Conservation (phyloP, 2,888 invertebrate genomes). For the Dasysyrphus tricinctus region DNA sequence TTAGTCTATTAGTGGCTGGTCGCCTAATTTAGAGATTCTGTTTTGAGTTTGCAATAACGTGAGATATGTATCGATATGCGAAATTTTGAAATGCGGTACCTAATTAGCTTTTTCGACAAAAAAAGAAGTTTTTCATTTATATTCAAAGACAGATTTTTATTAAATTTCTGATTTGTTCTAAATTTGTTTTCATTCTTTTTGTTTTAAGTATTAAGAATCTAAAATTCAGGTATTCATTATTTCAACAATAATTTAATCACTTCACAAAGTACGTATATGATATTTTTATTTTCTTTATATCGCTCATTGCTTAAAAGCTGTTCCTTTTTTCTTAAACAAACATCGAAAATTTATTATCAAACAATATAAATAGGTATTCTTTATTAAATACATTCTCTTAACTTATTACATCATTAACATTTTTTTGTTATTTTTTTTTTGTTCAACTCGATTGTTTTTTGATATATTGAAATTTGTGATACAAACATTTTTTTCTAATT, state of each 20-base stretch:
- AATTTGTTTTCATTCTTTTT: not conserved
- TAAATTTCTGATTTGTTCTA: conserved; percentile 6
- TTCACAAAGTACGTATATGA: conserved; percentile 40
- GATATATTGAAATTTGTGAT: conserved; percentile 44
- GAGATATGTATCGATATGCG: too few species aligned
- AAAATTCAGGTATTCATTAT: conserved; percentile 22
- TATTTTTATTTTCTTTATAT: conserved; percentile 20
- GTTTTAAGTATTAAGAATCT: conserved; percentile 15
- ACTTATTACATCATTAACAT: conserved; percentile 19
- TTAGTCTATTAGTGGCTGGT: too few species aligned
- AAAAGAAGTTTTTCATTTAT: not conserved
- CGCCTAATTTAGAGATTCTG: too few species aligned
- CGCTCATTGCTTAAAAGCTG: conserved; percentile 54
- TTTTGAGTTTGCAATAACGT: too few species aligned
- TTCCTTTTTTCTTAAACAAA: conserved; percentile 8
- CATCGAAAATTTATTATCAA: not conserved
- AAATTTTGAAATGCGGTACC: too few species aligned
- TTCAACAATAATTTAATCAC: conserved; percentile 43
- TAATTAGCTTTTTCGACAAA: not conserved
- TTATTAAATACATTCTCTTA: conserved; percentile 18
- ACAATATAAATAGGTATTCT: conserved; percentile 20
- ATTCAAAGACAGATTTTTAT: conserved; percentile 8
- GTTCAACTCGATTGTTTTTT: not conserved
- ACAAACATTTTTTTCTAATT: conserved; percentile 44
- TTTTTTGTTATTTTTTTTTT: not conserved